Evolutionary conservation across 2,113 vertebrate species (phyloP).

Genomic region (Chrysochloris asiatica): DNA sequence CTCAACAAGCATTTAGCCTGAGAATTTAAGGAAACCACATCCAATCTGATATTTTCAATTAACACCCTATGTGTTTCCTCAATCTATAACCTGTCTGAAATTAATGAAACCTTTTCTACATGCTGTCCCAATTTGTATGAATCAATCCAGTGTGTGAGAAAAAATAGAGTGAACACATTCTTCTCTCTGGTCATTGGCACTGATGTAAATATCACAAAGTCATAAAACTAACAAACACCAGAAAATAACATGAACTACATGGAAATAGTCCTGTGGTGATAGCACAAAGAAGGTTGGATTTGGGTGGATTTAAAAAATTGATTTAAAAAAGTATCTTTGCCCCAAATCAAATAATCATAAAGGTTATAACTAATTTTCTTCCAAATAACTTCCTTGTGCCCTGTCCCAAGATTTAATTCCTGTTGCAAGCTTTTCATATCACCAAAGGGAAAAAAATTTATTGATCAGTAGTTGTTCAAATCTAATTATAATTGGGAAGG

Average conservation of each 20-base stretch:
- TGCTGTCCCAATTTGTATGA: conserved; percentile 61
- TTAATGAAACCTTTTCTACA: conserved; percentile 66
- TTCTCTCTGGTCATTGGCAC: conserved; percentile 53
- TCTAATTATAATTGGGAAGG: conserved; percentile 83
- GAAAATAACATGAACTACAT: conserved; percentile 40
- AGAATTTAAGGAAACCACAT: conserved; percentile 66
- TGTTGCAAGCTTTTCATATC: conserved; percentile 73
- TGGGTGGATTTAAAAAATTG: conserved; percentile 31
- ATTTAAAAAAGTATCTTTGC: conserved; percentile 48
- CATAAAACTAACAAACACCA: conserved; percentile 34
- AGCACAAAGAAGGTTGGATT: not conserved
- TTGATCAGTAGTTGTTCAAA: conserved; percentile 79
- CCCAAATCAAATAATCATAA: conserved; percentile 55
- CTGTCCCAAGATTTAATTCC: conserved; percentile 73
- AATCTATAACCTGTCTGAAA: conserved; percentile 67
- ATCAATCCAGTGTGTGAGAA: conserved; percentile 55
- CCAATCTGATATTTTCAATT: conserved; percentile 78
- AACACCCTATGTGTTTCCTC: conserved; percentile 70
- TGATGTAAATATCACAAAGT: conserved; percentile 65
- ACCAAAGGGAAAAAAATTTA: conserved; percentile 71
- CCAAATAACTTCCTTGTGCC: conserved; percentile 69
- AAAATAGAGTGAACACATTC: conserved; percentile 36
- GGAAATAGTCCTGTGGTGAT: not conserved
- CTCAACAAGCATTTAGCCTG: conserved; percentile 62
- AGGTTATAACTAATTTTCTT: conserved; percentile 70